Evolutionary conservation across 2,113 vertebrate species (phyloP).

Genomic region (Myrmecobius fasciatus): DNA sequence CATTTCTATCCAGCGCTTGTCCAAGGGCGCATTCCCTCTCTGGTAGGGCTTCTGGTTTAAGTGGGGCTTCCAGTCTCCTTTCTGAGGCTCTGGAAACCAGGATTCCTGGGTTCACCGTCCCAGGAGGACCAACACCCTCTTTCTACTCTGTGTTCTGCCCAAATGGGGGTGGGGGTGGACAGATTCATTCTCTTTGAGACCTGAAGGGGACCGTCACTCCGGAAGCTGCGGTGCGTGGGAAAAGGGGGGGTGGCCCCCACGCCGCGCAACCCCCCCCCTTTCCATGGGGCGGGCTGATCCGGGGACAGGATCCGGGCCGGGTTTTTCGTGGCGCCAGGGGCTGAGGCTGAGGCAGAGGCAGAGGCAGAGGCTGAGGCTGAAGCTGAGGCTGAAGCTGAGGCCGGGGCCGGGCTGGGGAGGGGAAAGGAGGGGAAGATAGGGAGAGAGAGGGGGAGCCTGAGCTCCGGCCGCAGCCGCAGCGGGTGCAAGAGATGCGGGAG

Average conservation of each 20-base stretch:
- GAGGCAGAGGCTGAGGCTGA: neutral
- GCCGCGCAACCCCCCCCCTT: neutral
- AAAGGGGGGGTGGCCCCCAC: neutral
- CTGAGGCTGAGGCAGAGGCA: neutral
- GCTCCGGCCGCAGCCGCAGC: slow-evolving; percentile 71
- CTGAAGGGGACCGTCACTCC: neutral
- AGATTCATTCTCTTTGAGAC: neutral
- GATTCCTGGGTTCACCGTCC: neutral
- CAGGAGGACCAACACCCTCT: neutral
- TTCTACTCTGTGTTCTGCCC: neutral
- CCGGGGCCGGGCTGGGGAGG: neutral
- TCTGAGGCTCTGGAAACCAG: neutral
- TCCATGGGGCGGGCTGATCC: neutral
- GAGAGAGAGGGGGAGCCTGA: slow-evolving; percentile 66
- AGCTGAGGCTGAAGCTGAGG: neutral
- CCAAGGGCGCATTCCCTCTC: neutral
- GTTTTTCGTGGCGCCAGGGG: neutral
- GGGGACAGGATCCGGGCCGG: neutral
- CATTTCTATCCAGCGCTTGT: neutral
- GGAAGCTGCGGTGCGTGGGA: slow-evolving; percentile 1
- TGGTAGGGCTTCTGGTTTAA: neutral
- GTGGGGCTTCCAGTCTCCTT: neutral
- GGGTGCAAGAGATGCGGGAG: slow-evolving; percentile 68
- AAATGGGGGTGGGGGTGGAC: neutral
- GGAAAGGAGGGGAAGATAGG: slow-evolving; percentile 25